These are phyloP conservation scores for Python bivittatus DNA, from an alignment of 2,113 vertebrate species.

Conservation along the genomic window DNA sequence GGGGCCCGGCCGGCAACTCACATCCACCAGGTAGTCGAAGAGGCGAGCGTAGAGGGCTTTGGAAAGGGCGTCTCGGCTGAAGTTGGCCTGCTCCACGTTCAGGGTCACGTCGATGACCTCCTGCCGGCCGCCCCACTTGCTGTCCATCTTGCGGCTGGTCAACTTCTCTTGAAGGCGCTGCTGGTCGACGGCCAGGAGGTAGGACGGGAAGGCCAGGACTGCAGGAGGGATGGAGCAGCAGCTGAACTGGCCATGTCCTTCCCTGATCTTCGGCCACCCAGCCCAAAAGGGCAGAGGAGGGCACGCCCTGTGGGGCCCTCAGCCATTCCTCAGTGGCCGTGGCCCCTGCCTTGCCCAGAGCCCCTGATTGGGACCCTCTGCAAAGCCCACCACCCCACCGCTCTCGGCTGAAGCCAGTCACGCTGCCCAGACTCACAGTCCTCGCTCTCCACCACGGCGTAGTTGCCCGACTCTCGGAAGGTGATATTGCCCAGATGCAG, in stretches of 20 bases:
- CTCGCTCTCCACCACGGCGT: constrained; percentile 79
- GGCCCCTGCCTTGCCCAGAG: background rate
- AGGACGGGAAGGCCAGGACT: constrained; percentile 82
- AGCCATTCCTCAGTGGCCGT: background rate
- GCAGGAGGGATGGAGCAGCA: background rate
- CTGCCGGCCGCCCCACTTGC: constrained; percentile 81
- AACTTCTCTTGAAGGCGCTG: constrained; percentile 76
- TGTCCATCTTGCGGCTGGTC: constrained; percentile 83
- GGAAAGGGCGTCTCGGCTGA: constrained; percentile 79
- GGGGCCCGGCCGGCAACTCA: constrained; percentile 46
- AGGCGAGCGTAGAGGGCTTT: constrained; percentile 81
- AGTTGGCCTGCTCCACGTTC: constrained; percentile 80
- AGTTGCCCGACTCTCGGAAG: constrained; percentile 82
- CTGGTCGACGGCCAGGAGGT: constrained; percentile 78
- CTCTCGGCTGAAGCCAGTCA: no score
- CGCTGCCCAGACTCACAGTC: constrained; percentile 74
- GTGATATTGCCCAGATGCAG: constrained; percentile 82
- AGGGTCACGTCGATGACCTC: constrained; percentile 81
- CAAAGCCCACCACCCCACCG: background rate
- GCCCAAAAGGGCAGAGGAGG: background rate
- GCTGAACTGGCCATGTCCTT: background rate
- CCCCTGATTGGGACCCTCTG: background rate
- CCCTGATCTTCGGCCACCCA: no score
- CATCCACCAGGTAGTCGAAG: constrained; percentile 82
- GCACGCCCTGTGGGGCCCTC: background rate